Evolutionary conservation across 1,140 invertebrate genomes (phyloP), one percentile per base, ranked within the genome.

Genomic region (Drosophila lini): DNA sequence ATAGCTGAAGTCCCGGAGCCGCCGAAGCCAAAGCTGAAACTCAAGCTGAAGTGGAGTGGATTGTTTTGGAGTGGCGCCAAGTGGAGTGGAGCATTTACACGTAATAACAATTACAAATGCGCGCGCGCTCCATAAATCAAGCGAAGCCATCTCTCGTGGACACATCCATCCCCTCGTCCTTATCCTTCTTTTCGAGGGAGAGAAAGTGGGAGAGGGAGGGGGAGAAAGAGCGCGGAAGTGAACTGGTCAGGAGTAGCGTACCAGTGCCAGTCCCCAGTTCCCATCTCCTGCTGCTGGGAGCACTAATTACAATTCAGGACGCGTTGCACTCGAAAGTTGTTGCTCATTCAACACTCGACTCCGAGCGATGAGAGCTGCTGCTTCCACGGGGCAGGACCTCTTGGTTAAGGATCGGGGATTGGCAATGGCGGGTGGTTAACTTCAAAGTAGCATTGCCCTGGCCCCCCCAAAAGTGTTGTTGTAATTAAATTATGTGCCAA

Each of bases 401-500:
- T 15, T 32, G 71, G 34, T 22, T 53, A 52, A 41, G 40, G 19
- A 55, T 55, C 52, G 28, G 19, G 28, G 58, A 13, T 41, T 45
- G 58, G 22, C 19, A 3, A 38, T 52, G 42, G 48, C 25, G 47
- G 48, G 56, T 76, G 75, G 52, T 52, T 64, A 58, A 79, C 77
- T 78, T 79, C 74, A 79, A 78, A 79, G 68, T 78, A 58, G 41
- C 74, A 77, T 11, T 32, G 45, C 62, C 50, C 34, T 53, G 15
- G 28, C 32, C 16, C 44, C 11, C 11, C 61, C 53, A 42, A 79
- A 73, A 79, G 77, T 79, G 68, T 79, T 79, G 76, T 78, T 79
- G 77, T 79, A 79, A 79, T 79, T 79, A 79, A 79, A 79, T 79
- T 74, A 79, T 79, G 77, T 79, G 75, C 61, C 77, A 79, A 79